Conservation (phyloP, 2,888 invertebrate species). For the Diloba caeruleocephala region DNA sequence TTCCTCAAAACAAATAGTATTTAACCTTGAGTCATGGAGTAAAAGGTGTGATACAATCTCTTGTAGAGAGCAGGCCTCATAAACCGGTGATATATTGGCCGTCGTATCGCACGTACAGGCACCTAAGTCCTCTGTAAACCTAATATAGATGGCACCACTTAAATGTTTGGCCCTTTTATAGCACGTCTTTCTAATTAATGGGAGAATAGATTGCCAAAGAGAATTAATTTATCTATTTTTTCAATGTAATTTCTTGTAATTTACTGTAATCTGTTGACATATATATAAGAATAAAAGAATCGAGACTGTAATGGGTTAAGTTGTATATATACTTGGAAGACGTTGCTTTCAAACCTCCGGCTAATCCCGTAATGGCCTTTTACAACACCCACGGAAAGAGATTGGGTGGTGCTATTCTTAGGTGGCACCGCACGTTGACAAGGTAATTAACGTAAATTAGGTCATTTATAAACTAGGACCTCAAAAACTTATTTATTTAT, state of each 20-base stretch:
- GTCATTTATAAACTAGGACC: no score
- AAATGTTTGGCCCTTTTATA: constrained; percentile 28
- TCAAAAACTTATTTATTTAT: no score
- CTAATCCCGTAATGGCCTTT: no score
- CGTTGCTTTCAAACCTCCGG: no score
- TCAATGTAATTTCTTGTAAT: constrained; percentile 14
- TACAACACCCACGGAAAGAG: no score
- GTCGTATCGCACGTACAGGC: constrained; percentile 2
- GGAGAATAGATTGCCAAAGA: constrained; percentile 16
- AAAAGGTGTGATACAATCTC: constrained; percentile 5
- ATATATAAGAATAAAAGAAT: no score
- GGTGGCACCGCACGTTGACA: no score
- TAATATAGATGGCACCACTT: constrained; percentile 30
- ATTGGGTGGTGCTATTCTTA: no score
- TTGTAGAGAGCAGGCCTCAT: constrained; percentile 16
- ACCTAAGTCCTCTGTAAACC: constrained; percentile 31
- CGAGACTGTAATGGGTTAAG: no score
- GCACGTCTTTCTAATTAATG: constrained; percentile 1
- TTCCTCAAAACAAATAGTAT: neutral
- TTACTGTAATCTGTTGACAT: neutral
- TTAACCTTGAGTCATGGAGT: neutral
- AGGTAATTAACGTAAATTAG: no score
- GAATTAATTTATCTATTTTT: constrained; percentile 26
- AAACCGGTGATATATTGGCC: constrained; percentile 33
- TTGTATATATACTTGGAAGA: no score